Evolutionary conservation across 2,888 invertebrate genomes (phyloP).

Genomic region (Philhelius pedissequus): DNA sequence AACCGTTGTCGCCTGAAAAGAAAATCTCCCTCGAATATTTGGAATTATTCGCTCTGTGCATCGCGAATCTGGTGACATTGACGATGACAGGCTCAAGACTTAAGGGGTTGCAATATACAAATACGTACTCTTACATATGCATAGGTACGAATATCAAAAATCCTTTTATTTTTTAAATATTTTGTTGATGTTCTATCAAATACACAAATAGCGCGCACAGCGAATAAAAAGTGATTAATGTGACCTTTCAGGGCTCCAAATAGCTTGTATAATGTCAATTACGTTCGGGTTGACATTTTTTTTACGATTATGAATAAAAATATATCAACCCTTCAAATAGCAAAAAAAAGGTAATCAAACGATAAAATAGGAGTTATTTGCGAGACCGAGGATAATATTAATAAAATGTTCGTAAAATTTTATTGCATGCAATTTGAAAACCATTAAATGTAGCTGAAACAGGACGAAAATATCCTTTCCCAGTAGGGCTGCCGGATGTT

Average conservation of each 20-base stretch:
- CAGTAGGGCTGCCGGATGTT: background rate
- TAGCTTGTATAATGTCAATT: constrained; percentile 56
- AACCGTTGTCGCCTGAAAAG: background rate
- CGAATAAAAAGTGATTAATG: constrained; percentile 55
- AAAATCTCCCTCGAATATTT: constrained; percentile 41
- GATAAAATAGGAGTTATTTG: constrained; percentile 1
- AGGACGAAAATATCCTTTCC: constrained; percentile 33
- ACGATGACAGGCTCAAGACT: constrained; percentile 53
- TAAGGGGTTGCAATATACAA: constrained; percentile 25
- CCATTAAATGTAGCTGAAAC: constrained; percentile 50
- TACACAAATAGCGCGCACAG: constrained; percentile 18
- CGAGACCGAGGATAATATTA: constrained; percentile 35
- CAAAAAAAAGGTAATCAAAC: constrained; percentile 13
- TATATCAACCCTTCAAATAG: background rate
- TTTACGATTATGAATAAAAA: constrained; percentile 39
- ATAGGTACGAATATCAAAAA: no score
- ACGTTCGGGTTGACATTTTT: constrained; percentile 46
- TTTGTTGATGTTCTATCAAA: background rate
- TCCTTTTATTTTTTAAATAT: background rate
- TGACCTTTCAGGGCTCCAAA: constrained; percentile 33
- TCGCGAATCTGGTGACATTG: constrained; percentile 52
- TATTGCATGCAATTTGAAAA: constrained; percentile 55
- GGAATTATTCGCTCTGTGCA: constrained; percentile 52
- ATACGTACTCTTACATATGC: no score
- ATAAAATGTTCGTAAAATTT: constrained; percentile 60